Evolutionary conservation across 2,113 vertebrate genomes (phyloP).

Genomic region (Microcebus jonahi): DNA sequence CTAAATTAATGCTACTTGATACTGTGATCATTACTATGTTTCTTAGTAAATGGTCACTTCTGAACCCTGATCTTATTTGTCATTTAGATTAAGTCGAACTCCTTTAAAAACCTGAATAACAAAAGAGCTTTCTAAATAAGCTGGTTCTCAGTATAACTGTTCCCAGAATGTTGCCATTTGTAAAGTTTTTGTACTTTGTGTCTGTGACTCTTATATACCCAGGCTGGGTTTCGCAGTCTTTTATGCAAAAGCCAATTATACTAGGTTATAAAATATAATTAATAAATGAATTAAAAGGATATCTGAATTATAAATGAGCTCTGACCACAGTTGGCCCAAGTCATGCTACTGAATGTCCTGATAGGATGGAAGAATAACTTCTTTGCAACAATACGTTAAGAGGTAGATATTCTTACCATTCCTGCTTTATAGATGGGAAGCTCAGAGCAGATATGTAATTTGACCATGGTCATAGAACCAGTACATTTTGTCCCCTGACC

Average conservation of each 20-base stretch:
- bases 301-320: background rate
- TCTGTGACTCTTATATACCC: background rate
- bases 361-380: background rate
- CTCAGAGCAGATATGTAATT: background rate
- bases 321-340: background rate
- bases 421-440: background rate
- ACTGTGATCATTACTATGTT: background rate
- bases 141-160: background rate
- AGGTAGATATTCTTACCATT: background rate
- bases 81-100: background rate
- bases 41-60: background rate
- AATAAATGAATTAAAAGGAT: background rate
- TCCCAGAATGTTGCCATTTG: background rate
- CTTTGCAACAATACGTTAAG: background rate
- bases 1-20: background rate
- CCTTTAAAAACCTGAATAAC: conserved; percentile 3
- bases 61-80: background rate
- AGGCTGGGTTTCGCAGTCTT: background rate
- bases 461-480: background rate
- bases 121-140: background rate
- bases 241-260: conserved; percentile 9
- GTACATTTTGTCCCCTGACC: background rate
- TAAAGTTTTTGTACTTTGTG: background rate
- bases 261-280: background rate
- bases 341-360: background rate